Conservation (phyloP, 2,888 invertebrate species). For the Nebria brevicollis region DNA sequence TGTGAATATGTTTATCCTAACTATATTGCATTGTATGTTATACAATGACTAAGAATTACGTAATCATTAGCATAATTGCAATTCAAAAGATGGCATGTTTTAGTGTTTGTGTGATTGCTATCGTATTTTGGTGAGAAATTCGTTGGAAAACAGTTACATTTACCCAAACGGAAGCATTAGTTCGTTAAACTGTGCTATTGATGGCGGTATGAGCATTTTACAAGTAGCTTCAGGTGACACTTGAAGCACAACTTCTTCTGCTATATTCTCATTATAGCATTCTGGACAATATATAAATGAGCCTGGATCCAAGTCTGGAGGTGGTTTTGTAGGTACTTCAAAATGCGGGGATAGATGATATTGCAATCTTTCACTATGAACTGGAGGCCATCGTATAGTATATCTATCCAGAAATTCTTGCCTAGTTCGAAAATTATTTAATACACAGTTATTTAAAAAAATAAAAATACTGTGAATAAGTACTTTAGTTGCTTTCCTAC, state of each 20-base stretch:
- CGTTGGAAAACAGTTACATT: not conserved
- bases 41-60: not conserved
- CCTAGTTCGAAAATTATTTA: not conserved
- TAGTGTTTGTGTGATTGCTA: not conserved
- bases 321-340: not conserved
- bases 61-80: not conserved
- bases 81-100: too few relatives aligned
- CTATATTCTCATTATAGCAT: not conserved
- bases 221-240: constrained; percentile 8
- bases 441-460: too few relatives aligned
- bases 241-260: not conserved
- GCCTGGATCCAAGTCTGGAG: constrained; percentile 1
- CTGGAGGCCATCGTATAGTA: not conserved
- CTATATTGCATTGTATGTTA: not conserved
- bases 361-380: not conserved
- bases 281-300: constrained; percentile 12
- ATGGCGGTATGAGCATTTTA: constrained; percentile 24
- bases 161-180: constrained; percentile 1
- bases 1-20: too few relatives aligned
- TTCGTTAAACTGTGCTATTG: not conserved
- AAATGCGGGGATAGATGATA: not conserved
- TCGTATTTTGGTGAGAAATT: not conserved
- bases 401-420: not conserved
- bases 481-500: constrained; percentile 54
- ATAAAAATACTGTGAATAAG: not conserved